phyloP scores from a whole-genome alignment of 2,797 vertebrate genomes.

The Cyprinodon diabolis region DNA sequence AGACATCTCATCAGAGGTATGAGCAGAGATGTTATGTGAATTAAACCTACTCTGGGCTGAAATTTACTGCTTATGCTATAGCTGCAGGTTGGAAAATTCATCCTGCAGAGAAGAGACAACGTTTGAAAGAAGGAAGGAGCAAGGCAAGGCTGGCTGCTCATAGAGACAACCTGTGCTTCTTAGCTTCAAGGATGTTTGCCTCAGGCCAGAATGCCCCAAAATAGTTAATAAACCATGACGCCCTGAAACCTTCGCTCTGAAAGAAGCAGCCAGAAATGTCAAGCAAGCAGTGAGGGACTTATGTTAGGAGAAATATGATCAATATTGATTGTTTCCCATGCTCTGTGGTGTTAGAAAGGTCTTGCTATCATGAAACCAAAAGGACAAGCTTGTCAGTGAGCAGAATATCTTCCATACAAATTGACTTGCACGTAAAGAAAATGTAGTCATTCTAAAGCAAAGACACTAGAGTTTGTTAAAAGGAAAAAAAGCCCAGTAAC shows the following conservation, averaged over 20 bases:
- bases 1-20: slow-evolving; percentile 12
- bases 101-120: slow-evolving; percentile 33
- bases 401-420: neutral
- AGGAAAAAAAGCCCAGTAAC: neutral
- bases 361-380: slow-evolving; percentile 44
- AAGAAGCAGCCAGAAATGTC: slow-evolving; percentile 43
- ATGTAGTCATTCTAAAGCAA: neutral
- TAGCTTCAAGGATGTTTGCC: slow-evolving; percentile 40
- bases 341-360: slow-evolving; percentile 28
- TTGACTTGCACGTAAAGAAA: neutral
- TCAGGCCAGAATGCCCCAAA: slow-evolving; percentile 27
- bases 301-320: slow-evolving; percentile 48
- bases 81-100: slow-evolving; percentile 31
- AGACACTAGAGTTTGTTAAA: neutral
- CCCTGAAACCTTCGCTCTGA: slow-evolving; percentile 49
- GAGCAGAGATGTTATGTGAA: slow-evolving; percentile 18
- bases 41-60: slow-evolving; percentile 31
- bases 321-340: slow-evolving; percentile 51
- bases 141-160: slow-evolving; percentile 6
- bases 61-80: slow-evolving; percentile 22
- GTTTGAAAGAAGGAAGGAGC: slow-evolving; percentile 22
- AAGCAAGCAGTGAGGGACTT: slow-evolving; percentile 39
- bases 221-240: slow-evolving; percentile 59
- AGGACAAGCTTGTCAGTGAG: neutral
- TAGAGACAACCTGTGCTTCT: slow-evolving; percentile 53